Conservation (phyloP, 2,113 vertebrate species). For the Picathartes gymnocephalus region DNA sequence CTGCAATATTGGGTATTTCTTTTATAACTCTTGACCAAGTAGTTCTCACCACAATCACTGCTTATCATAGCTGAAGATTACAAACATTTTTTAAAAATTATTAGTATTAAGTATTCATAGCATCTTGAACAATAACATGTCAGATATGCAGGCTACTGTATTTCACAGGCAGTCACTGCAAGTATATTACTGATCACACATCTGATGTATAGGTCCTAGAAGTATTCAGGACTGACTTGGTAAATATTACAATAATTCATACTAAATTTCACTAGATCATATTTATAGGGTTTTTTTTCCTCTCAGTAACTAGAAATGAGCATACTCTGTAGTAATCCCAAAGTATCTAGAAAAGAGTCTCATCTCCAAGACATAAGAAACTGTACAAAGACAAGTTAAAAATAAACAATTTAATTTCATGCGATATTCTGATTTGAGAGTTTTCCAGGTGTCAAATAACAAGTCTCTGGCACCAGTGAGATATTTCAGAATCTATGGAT, state of each 20-base stretch:
- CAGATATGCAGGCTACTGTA: neutral
- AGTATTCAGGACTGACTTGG: neutral
- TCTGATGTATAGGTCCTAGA: neutral
- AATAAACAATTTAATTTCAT: neutral
- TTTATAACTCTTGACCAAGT: neutral
- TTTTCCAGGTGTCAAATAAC: neutral
- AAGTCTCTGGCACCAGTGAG: neutral
- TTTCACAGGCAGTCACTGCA: neutral
- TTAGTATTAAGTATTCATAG: neutral
- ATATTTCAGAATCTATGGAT: neutral
- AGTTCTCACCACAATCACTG: neutral
- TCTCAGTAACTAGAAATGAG: neutral
- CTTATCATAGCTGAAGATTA: neutral
- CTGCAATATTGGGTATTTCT: neutral
- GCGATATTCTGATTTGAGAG: neutral
- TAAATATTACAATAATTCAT: neutral
- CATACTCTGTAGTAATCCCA: neutral
- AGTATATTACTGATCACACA: neutral
- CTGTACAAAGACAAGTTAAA: neutral
- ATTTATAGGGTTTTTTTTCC: neutral
- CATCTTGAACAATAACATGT: neutral
- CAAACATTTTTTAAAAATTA: neutral
- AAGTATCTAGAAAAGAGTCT: neutral
- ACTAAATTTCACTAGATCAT: neutral
- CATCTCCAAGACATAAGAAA: neutral